Base-by-base conservation (phyloP, 2,888 invertebrate genomes). In the Dasypogon diadema region DNA sequence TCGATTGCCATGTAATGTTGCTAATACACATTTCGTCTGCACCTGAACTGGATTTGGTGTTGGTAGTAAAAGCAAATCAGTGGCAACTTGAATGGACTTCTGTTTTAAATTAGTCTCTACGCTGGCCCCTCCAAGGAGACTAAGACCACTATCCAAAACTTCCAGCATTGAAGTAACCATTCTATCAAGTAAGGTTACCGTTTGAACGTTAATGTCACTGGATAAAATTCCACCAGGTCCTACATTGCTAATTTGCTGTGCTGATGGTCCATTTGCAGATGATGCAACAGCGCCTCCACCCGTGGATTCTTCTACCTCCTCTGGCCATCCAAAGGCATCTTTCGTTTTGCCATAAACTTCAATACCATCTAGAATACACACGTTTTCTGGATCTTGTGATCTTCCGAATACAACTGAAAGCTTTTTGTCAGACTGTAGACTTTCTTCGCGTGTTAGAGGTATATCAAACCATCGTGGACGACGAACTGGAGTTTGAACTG, bases 331-430 rank as follows among this genome's bases (percentile, higher is more conserved):
- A 83, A 98, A 97, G 0, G 93, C 89, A 83, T 98, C 98, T 85
- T 98, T 98, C 1, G 95, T 94, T 87, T 97, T 97, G 1, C 97
- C 97, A 84, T 98, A 98, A 84, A 96, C 92, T 89, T 97, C 97
- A 21, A 98, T 92, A 58, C 95, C 95, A 85, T 99, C 98, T 0
- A 99, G 90, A 92, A 98, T 94, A 0, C 94, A 96, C 3, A 97
- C 93, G 54, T 93, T 93, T 82, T 95, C 92, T 5, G 94, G 91
- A 86, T 96, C 96, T 84, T 93, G 92, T 0, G 95, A 95, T 2
- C 94, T 92, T 58, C 95, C 94, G 83, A 96, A 95, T 48, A 89
- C 90, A 63, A 97, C 90, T 1, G 90, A 89, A n/a, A 98, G 86
- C 82, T 95, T 94, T 86, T 97, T 97, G 84, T 98, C 97, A 0